A percentile compares a stretch with the other conserved stretches of the same genome.
Conservation (phyloP, 2,113 vertebrate species). For the Cephalophus harveyi region DNA sequence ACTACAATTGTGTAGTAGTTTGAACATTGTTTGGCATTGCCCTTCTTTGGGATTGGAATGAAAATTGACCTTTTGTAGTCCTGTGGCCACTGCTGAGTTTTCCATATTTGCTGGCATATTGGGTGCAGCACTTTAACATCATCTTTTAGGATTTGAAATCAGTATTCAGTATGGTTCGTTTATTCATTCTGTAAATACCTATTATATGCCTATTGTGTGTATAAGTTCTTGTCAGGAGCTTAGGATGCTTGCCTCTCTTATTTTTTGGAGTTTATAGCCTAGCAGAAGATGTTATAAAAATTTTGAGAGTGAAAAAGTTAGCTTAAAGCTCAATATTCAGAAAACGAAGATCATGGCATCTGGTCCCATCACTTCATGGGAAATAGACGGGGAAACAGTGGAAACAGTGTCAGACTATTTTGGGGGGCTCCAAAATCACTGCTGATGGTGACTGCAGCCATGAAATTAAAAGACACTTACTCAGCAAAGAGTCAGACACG, state of each 20-base stretch:
- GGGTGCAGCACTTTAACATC: background rate
- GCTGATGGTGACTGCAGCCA: too few relatives aligned
- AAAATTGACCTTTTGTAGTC: background rate
- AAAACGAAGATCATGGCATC: too few relatives aligned
- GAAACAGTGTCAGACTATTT: too few relatives aligned
- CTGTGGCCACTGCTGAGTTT: background rate
- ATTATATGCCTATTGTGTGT: background rate
- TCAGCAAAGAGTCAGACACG: fast-evolving
- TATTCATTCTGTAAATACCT: background rate
- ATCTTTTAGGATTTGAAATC: background rate
- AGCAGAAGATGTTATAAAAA: background rate
- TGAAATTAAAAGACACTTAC: too few relatives aligned
- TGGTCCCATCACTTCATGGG: too few relatives aligned
- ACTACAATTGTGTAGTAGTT: background rate
- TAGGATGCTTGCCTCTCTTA: background rate
- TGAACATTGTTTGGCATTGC: background rate
- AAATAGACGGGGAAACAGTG: too few relatives aligned
- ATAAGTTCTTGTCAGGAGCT: background rate
- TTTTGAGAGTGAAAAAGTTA: background rate
- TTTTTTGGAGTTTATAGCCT: background rate
- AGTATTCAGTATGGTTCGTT: background rate
- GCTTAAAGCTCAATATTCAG: too few relatives aligned
- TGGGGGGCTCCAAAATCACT: too few relatives aligned
- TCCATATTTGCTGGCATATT: background rate
- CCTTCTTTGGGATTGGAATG: background rate